Evolutionary conservation across 2,113 vertebrate species (phyloP).

Genomic region (Bagarius yarrelli): DNA sequence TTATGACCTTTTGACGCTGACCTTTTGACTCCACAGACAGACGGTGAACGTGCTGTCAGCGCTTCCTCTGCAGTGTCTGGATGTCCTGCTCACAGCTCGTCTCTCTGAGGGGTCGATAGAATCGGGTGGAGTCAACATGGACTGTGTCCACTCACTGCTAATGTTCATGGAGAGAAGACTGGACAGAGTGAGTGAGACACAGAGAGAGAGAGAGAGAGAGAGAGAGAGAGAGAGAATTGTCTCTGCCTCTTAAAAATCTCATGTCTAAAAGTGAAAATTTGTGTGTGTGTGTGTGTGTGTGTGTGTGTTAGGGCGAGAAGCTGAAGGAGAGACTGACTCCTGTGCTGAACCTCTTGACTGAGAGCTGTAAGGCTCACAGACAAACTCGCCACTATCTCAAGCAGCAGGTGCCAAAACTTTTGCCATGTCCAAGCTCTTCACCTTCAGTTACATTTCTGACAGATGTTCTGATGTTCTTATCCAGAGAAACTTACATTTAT

Average conservation of each 20-base stretch:
- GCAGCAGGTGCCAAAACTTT: conserved; percentile 54
- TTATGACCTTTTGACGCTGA: not conserved
- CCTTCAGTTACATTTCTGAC: no score
- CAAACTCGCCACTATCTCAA: conserved; percentile 75
- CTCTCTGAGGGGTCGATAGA: conserved; percentile 59
- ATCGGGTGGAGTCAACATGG: conserved; percentile 75
- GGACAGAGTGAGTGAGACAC: conserved; percentile 59
- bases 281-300: conserved; percentile 13
- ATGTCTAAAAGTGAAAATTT: not conserved
- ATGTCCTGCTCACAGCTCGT: conserved; percentile 67
- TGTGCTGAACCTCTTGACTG: conserved; percentile 75
- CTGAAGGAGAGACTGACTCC: conserved; percentile 76
- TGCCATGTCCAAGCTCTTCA: not conserved
- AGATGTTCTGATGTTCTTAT: no score
- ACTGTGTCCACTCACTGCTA: conserved; percentile 71
- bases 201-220: not conserved
- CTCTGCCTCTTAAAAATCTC: not conserved
- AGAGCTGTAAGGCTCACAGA: conserved; percentile 74
- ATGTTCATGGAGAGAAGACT: conserved; percentile 71
- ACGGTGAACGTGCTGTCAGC: conserved; percentile 85
- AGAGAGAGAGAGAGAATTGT: not conserved
- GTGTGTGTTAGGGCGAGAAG: conserved; percentile 65
- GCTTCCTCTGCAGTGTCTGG: conserved; percentile 77
- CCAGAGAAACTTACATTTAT: no score
- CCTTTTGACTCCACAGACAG: conserved; percentile 56